These are phyloP conservation scores for Drosophila koepferae DNA, from an alignment of 2,888 invertebrate species.

Conservation along the genomic window DNA sequence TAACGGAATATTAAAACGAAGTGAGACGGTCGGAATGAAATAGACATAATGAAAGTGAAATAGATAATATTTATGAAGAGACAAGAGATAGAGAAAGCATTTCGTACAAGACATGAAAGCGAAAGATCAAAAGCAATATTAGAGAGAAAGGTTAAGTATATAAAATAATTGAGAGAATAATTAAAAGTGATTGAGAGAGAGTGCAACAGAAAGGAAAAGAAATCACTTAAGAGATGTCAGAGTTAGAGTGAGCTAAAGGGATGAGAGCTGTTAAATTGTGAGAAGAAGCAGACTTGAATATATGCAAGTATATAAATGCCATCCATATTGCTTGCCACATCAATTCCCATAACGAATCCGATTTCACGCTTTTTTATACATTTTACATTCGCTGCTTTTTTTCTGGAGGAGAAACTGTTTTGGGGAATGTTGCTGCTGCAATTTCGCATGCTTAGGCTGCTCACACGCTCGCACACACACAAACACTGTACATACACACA, in stretches of 20 bases:
- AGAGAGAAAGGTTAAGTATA: too few relatives aligned
- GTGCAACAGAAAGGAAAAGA: background rate
- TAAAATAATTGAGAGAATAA: background rate
- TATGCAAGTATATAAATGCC: background rate
- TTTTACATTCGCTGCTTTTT: background rate
- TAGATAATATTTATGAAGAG: too few relatives aligned
- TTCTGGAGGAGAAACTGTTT: conserved; percentile 22
- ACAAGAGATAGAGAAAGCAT: too few relatives aligned
- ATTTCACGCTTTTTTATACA: background rate
- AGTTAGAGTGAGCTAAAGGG: background rate
- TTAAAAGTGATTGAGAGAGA: background rate
- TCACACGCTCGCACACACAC: conserved; percentile 36
- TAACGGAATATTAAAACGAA: background rate
- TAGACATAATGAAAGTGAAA: background rate
- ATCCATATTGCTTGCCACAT: background rate
- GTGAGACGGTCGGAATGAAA: background rate
- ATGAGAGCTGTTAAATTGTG: background rate
- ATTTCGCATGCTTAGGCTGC: conserved; percentile 30
- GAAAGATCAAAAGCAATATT: too few relatives aligned
- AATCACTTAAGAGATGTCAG: background rate
- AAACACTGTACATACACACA: background rate
- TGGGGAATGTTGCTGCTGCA: conserved; percentile 23
- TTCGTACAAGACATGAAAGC: background rate
- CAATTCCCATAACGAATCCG: background rate
- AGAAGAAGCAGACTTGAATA: background rate